A percentile compares a stretch with the other conserved stretches of the same genome.
phyloP scores from a whole-genome alignment of 2,113 vertebrate genomes.

The Motacilla tschutschensis region DNA sequence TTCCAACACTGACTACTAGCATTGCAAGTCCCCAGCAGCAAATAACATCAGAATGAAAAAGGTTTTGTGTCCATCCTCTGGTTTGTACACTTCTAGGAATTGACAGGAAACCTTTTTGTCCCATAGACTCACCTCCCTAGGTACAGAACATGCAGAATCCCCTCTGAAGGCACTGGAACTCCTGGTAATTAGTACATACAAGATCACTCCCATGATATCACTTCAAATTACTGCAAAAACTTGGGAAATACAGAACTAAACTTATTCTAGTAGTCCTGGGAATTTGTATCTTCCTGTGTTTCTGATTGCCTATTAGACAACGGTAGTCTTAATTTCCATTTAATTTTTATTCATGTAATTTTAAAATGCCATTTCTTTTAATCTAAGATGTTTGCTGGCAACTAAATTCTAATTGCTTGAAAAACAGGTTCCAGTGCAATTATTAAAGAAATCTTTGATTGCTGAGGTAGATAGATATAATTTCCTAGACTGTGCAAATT shows the following conservation, averaged over 20 bases:
- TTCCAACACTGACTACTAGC: background rate
- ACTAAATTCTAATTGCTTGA: constrained; percentile 73
- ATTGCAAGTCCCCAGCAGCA: background rate
- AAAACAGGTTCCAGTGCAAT: constrained; percentile 67
- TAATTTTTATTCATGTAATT: constrained; percentile 61
- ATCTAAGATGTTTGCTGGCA: constrained; percentile 61
- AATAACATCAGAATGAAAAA: background rate
- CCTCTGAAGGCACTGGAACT: background rate
- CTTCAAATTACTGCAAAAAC: background rate
- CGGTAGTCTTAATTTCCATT: constrained; percentile 46
- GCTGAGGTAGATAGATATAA: constrained; percentile 64
- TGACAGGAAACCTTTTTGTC: background rate
- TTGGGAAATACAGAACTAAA: constrained; percentile 4
- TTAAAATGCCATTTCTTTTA: constrained; percentile 59
- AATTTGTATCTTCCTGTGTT: constrained; percentile 31
- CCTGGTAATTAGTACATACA: background rate
- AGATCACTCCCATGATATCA: background rate
- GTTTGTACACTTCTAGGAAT: background rate
- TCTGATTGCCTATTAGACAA: constrained; percentile 34
- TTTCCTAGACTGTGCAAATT: constrained; percentile 68
- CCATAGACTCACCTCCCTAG: background rate
- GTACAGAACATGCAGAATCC: background rate
- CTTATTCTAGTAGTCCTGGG: constrained; percentile 19
- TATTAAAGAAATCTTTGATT: constrained; percentile 73
- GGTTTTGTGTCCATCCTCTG: background rate